phyloP scores from a whole-genome alignment of 2,888 invertebrate species.

The Acrocyrtus sp. region DNA sequence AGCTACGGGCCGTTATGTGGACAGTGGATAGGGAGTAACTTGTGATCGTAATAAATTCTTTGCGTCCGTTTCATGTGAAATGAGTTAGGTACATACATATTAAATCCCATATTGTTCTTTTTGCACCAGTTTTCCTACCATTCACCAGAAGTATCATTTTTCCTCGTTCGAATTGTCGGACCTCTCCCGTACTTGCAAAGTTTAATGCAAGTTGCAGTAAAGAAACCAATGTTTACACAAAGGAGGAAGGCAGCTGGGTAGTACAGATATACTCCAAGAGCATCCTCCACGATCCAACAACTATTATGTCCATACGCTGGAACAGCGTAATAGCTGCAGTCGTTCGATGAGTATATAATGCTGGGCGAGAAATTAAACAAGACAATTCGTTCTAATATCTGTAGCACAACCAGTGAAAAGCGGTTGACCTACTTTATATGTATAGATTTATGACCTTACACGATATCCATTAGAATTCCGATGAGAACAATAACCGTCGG shows the following conservation, averaged over 20 bases:
- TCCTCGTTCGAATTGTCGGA: slow-evolving; percentile 29
- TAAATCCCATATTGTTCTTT: too few relatives aligned
- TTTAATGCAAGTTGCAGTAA: slow-evolving; percentile 51
- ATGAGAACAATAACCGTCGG: slow-evolving; percentile 31
- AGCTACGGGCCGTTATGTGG: too few relatives aligned
- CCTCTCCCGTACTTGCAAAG: slow-evolving; percentile 46
- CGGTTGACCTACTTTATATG: too few relatives aligned
- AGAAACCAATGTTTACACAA: slow-evolving; percentile 45
- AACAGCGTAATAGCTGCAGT: slow-evolving; percentile 38
- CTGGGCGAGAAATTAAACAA: too few relatives aligned
- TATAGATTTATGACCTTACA: slow-evolving; percentile 41
- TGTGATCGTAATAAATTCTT: too few relatives aligned
- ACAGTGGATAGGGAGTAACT: too few relatives aligned
- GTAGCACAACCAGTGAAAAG: too few relatives aligned
- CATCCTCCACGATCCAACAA: slow-evolving; percentile 39
- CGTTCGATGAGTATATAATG: slow-evolving; percentile 27
- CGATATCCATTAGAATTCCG: slow-evolving; percentile 41
- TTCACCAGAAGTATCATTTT: slow-evolving; percentile 42
- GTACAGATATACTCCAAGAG: slow-evolving; percentile 54
- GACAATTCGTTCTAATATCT: too few relatives aligned
- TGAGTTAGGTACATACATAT: too few relatives aligned
- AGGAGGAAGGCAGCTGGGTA: slow-evolving; percentile 51
- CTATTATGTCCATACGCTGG: slow-evolving; percentile 48
- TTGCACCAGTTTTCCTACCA: slow-evolving; percentile 38
- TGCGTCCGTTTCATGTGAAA: too few relatives aligned